Evolutionary conservation across 2,797 vertebrate genomes (phyloP).

Genomic region (Petrocephalus schoutedeni): DNA sequence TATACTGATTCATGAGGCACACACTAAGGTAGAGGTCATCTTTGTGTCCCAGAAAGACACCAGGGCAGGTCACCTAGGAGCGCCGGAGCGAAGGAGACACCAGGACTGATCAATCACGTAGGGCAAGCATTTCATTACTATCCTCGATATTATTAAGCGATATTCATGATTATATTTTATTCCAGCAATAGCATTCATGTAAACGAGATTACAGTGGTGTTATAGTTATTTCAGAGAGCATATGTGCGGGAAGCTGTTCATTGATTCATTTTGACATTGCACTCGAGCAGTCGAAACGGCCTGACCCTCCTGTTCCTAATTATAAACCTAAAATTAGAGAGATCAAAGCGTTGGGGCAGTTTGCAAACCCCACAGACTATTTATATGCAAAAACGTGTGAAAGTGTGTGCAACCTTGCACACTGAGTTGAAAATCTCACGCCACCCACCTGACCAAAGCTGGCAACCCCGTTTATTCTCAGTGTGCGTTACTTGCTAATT

Average conservation of each 20-base stretch:
- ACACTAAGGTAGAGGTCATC: constrained; percentile 65
- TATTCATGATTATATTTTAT: neutral
- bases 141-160: neutral
- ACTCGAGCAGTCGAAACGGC: neutral
- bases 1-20: constrained; percentile 61
- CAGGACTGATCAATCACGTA: neutral
- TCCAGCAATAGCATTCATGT: neutral
- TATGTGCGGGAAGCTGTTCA: neutral
- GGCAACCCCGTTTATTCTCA: too few relatives aligned
- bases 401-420: too few relatives aligned
- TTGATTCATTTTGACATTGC: neutral
- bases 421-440: too few relatives aligned
- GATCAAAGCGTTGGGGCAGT: too few relatives aligned
- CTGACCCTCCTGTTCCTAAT: too few relatives aligned
- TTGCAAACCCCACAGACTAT: too few relatives aligned
- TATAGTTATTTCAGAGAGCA: neutral
- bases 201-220: neutral
- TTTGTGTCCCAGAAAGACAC: constrained; percentile 65
- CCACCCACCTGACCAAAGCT: too few relatives aligned
- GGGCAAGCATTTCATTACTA: neutral
- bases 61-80: constrained; percentile 65
- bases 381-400: too few relatives aligned
- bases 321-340: neutral
- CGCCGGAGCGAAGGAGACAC: neutral
- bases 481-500: neutral